Percentiles rank a stretch among this genome's conserved stretches.
Conservation (phyloP, 2,888 invertebrate species). For the Drosophila fulvimacula region DNA sequence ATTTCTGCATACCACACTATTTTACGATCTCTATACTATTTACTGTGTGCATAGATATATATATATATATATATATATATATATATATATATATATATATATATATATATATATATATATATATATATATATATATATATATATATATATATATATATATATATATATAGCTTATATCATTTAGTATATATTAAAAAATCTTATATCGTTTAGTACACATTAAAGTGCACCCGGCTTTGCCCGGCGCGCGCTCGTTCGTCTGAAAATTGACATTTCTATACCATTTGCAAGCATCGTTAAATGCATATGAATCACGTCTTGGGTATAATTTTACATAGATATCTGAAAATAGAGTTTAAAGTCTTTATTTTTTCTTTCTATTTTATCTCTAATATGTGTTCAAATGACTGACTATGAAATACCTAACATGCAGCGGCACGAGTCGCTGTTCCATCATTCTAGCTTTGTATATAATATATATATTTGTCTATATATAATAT, state of each 20-base stretch:
- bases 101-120: neutral
- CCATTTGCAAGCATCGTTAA: conserved; percentile 2
- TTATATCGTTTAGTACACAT: neutral
- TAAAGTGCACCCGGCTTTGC: neutral
- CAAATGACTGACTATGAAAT: neutral
- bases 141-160: neutral
- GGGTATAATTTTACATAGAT: neutral
- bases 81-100: neutral
- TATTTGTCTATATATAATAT: neutral
- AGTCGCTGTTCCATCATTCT: neutral
- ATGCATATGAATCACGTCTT: conserved; percentile 3
- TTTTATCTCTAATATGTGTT: neutral
- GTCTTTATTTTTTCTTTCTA: neutral
- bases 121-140: neutral
- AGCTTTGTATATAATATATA: neutral
- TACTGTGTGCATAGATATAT: conserved; percentile 4
- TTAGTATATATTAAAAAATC: neutral
- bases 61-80: neutral
- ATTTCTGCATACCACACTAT: neutral
- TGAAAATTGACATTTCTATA: conserved; percentile 3
- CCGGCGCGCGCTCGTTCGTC: neutral
- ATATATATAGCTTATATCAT: neutral
- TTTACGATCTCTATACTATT: neutral
- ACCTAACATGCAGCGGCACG: neutral
- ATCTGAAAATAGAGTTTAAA: neutral